Conservation (phyloP, 2,888 invertebrate species). For the Dysmachus trigonus region DNA sequence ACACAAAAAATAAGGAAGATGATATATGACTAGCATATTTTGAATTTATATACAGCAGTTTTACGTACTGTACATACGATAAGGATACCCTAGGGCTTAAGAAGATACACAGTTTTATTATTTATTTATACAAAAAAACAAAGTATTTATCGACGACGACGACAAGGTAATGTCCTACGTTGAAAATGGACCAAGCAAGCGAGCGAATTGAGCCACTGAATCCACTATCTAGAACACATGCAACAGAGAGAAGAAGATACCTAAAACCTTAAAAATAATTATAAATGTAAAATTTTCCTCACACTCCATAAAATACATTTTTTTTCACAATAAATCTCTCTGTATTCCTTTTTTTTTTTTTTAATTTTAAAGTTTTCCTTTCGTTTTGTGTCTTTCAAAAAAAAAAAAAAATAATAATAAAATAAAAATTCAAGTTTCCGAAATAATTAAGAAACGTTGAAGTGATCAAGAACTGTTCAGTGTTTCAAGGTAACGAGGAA, state of each 20-base stretch:
- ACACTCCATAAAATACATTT: background rate
- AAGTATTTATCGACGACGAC: conserved; percentile 23
- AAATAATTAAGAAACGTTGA: background rate
- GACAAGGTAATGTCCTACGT: conserved; percentile 35
- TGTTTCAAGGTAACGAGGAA: background rate
- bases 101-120: conserved; percentile 41
- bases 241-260: background rate
- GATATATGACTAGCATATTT: conserved; percentile 37
- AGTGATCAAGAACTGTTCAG: conserved; percentile 1
- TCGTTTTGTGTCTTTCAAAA: background rate
- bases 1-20: background rate
- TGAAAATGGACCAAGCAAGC: conserved; percentile 35
- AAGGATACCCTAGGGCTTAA: conserved; percentile 7
- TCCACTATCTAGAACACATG: background rate
- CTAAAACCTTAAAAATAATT: background rate
- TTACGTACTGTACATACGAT: conserved; percentile 36
- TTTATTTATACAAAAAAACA: conserved; percentile 34
- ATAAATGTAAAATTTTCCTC: background rate
- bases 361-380: background rate
- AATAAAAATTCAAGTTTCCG: background rate
- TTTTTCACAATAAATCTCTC: background rate
- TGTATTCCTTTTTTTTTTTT: background rate
- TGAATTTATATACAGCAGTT: conserved; percentile 41
- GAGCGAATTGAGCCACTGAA: conserved; percentile 25
- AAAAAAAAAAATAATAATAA: background rate